These are phyloP conservation scores for Bolinopsis microptera DNA, from an alignment of 37 sponge, comb jelly and placozoan genomes.

Conservation along the genomic window DNA sequence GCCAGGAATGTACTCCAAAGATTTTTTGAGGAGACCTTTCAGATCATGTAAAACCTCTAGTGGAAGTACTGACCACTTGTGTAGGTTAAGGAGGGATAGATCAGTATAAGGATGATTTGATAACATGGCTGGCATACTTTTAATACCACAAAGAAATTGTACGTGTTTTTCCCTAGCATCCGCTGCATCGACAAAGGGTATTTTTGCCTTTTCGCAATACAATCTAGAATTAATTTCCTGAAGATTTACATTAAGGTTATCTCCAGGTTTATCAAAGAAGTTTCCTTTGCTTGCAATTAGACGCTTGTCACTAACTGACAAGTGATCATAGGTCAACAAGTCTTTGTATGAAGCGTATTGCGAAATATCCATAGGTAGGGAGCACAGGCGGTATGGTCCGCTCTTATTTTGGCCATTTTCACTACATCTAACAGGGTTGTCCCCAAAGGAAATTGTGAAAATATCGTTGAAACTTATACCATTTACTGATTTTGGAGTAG, in stretches of 20 bases:
- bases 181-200: neutral
- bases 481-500: neutral
- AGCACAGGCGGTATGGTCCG: neutral
- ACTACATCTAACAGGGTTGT: neutral
- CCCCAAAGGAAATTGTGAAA: neutral
- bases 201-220: neutral
- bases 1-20: neutral
- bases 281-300: neutral
- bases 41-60: constrained; percentile 5
- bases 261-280: neutral
- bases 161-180: neutral
- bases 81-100: neutral
- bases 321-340: neutral
- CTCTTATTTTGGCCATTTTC: neutral
- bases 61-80: neutral
- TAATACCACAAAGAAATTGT: neutral
- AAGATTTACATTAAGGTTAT: neutral
- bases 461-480: neutral
- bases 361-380: neutral
- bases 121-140: constrained; percentile 17
- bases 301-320: neutral
- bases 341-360: neutral
- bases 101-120: neutral
- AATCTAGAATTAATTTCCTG: neutral
- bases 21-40: neutral